A percentile compares a stretch with the other conserved stretches of the same genome.
phyloP scores from a whole-genome alignment of 2,113 vertebrate genomes.

The Phylloscopus whistleri region DNA sequence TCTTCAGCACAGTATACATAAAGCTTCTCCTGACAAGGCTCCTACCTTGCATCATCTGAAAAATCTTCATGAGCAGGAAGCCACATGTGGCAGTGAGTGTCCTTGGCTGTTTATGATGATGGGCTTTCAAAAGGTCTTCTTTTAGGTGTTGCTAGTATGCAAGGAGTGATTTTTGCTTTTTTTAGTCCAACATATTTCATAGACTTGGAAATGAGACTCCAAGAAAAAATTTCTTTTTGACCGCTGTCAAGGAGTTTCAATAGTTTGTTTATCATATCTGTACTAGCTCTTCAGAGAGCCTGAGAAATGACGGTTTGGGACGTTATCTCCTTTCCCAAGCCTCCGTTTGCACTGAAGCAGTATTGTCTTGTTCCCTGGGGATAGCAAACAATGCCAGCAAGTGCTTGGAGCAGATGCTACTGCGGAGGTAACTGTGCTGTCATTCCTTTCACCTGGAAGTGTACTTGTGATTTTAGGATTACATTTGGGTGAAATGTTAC shows the following conservation, averaged over 20 bases:
- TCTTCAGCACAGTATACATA: neutral
- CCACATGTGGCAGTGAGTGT: neutral
- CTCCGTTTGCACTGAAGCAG: neutral
- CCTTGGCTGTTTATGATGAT: fast-evolving
- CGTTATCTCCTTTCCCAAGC: neutral
- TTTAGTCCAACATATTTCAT: neutral
- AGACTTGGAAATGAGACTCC: neutral
- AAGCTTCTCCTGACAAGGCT: neutral
- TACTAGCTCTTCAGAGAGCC: neutral
- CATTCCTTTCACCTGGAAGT: neutral
- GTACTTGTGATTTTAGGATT: neutral
- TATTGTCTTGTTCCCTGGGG: neutral
- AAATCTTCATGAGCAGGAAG: neutral
- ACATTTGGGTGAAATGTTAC: neutral
- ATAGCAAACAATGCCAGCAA: neutral
- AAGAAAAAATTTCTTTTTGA: slow-evolving; percentile 8
- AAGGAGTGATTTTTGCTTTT: neutral
- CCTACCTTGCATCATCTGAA: neutral
- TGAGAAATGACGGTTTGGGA: neutral
- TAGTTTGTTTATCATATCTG: neutral
- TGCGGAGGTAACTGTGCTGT: neutral
- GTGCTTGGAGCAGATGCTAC: neutral
- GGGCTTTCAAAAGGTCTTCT: neutral
- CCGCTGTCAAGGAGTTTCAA: neutral
- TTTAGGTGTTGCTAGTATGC: neutral